Evolutionary conservation across 2,797 vertebrate species (phyloP), one percentile per base, ranked within the genome.

Genomic region (Danionella dracula): DNA sequence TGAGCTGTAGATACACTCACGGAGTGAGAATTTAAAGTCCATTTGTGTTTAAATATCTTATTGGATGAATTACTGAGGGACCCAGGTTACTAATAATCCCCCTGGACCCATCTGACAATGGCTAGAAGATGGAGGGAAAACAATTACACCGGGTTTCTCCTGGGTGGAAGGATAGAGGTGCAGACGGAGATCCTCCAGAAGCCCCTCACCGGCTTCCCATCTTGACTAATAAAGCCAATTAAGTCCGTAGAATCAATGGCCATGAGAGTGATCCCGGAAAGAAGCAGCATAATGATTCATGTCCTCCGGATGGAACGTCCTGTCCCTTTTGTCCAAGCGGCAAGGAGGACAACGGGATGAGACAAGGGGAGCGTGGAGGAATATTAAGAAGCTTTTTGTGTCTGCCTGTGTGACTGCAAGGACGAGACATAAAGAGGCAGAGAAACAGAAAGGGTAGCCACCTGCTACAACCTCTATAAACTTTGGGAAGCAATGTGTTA

Each of bases 211-310:
- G 83, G 78, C 80, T 82, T 84, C 81, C 84, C 83, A 78, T 88
- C 88, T 88, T 84, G 78, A 81, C 84, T 87, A 89, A 90, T 89
- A 90, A 88, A 88, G 84, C 88, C 85, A 89, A 89, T 90, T 89
- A 87, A 85, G 81, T 82, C 78, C 73, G 76, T 70, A 70, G 82
- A 86, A 89, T 91, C 86, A 86, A 88, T 88, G 77, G 78, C 76
- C 81, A 84, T 63, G 68, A 74, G 78, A 84, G 83, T 68, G 45
- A 77, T 78, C 59, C 73, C 55, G 38, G 83, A 83, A 84, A 66
- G 81, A 84, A 85, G 82, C 84, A 85, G 85, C 83, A 79, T 81
- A 82, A 85, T 84, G 84, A 89, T 87, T 87, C 87, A 87, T 84
- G 85, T 84, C 79, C 63, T 79, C 59, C 40, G 5, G 20, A 32